These are phyloP conservation scores for Chlorodrepanis virens DNA, from an alignment of 2,113 vertebrate species.

Conservation along the genomic window DNA sequence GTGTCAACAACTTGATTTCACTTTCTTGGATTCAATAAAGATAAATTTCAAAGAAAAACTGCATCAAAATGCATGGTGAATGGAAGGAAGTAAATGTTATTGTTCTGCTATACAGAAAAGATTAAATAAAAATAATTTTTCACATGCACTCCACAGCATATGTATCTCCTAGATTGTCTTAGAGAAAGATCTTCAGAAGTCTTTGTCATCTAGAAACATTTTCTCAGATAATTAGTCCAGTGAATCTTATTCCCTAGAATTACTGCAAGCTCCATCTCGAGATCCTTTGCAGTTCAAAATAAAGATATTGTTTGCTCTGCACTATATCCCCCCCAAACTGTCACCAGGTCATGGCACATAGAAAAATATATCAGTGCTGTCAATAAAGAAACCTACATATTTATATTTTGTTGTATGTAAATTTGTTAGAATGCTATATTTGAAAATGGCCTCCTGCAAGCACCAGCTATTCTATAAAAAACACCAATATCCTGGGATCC, in stretches of 20 bases:
- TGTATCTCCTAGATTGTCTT: background rate
- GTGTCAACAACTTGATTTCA: background rate
- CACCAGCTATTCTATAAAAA: background rate
- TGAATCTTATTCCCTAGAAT: background rate
- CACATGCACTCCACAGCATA: fast-evolving
- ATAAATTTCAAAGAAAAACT: background rate
- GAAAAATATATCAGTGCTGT: background rate
- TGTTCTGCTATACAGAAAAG: background rate
- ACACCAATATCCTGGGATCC: background rate
- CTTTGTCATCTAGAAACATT: background rate
- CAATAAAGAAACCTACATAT: background rate
- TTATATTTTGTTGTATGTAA: background rate
- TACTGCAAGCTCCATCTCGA: background rate
- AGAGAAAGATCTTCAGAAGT: background rate
- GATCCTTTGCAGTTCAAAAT: background rate
- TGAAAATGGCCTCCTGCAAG: background rate
- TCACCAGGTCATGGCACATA: background rate
- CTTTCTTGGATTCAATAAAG: background rate
- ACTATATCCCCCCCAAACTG: background rate
- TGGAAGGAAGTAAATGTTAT: background rate
- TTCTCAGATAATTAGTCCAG: background rate
- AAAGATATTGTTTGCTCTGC: background rate
- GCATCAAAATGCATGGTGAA: background rate
- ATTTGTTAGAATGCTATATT: background rate
- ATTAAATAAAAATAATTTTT: background rate